A percentile compares a stretch with the other conserved stretches of the same genome.
Evolutionary conservation across 2,113 vertebrate genomes (phyloP).

Genomic region (Gallinago jamesoni): DNA sequence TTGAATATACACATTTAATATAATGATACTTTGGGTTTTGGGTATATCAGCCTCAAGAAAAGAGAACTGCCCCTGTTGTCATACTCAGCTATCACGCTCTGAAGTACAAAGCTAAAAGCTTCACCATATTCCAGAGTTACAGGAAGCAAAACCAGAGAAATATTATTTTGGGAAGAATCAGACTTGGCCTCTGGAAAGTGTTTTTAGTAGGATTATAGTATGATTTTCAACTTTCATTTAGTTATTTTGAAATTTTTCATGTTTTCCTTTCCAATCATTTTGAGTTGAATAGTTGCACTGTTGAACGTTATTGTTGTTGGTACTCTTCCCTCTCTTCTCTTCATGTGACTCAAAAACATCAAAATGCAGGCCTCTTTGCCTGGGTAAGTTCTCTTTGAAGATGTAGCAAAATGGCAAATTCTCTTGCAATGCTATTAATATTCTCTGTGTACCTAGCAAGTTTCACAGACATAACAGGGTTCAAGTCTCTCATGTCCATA

Average conservation of each 20-base stretch:
- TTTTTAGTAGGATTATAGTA: neutral
- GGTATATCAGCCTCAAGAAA: neutral
- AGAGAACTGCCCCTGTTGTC: neutral
- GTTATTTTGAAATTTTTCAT: neutral
- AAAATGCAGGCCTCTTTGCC: neutral
- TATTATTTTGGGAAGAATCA: neutral
- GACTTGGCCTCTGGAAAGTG: neutral
- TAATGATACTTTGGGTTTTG: neutral
- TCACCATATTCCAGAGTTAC: neutral
- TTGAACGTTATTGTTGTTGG: constrained; percentile 19
- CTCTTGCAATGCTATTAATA: neutral
- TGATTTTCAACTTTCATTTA: constrained; percentile 5
- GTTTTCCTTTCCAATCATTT: neutral
- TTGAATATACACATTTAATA: neutral
- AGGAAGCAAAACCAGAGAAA: neutral
- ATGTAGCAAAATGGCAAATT: constrained; percentile 15
- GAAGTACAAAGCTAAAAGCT: neutral
- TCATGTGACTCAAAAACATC: neutral
- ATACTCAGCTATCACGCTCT: neutral
- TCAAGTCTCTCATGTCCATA: neutral
- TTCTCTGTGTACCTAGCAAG: neutral
- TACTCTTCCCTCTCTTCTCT: neutral
- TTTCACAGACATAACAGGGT: neutral
- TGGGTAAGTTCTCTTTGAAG: constrained; percentile 23
- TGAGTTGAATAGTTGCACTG: constrained; percentile 1